A percentile compares a stretch with the other conserved stretches of the same genome.
Evolutionary conservation across 2,113 vertebrate species (phyloP).

Genomic region (Gila orcuttii): DNA sequence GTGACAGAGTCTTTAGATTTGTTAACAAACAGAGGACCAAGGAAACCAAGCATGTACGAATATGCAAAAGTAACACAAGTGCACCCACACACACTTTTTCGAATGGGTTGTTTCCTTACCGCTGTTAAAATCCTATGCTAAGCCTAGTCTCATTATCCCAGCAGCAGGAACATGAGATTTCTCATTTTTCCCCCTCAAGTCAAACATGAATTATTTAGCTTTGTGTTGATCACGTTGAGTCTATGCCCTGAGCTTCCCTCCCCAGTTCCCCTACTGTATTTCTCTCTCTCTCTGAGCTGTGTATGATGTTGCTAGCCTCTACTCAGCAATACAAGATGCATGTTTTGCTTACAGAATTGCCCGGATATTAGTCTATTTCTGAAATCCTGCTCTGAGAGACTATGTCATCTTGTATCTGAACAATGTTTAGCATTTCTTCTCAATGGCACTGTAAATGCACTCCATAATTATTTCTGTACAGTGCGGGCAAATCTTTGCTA

Average conservation of each 20-base stretch:
- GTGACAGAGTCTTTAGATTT: not conserved
- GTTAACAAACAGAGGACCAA: not conserved
- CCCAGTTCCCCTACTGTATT: slow-evolving; percentile 55
- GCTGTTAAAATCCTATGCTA: slow-evolving; percentile 63
- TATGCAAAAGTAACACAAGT: slow-evolving; percentile 62
- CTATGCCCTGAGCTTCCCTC: slow-evolving; percentile 58
- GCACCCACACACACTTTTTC: slow-evolving; percentile 46
- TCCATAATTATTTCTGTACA: slow-evolving; percentile 48
- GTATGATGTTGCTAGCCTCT: not conserved
- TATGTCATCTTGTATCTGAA: slow-evolving; percentile 19
- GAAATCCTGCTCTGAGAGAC: slow-evolving; percentile 1
- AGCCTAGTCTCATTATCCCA: slow-evolving; percentile 71
- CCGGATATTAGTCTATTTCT: not conserved
- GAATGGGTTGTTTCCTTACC: slow-evolving; percentile 57
- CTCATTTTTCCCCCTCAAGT: slow-evolving; percentile 63
- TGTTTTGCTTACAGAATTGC: slow-evolving; percentile 14
- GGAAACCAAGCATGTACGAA: slow-evolving; percentile 6
- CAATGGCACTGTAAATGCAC: slow-evolving; percentile 49
- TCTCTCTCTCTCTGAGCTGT: slow-evolving; percentile 13
- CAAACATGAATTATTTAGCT: slow-evolving; percentile 76
- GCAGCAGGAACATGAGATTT: slow-evolving; percentile 68
- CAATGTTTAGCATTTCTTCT: slow-evolving; percentile 43
- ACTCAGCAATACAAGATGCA: slow-evolving; percentile 22
- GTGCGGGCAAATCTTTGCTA: slow-evolving; percentile 28
- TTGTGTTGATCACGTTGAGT: slow-evolving; percentile 69